Evolutionary conservation across 2,113 vertebrate species (phyloP).

Genomic region (Balaeniceps rex): DNA sequence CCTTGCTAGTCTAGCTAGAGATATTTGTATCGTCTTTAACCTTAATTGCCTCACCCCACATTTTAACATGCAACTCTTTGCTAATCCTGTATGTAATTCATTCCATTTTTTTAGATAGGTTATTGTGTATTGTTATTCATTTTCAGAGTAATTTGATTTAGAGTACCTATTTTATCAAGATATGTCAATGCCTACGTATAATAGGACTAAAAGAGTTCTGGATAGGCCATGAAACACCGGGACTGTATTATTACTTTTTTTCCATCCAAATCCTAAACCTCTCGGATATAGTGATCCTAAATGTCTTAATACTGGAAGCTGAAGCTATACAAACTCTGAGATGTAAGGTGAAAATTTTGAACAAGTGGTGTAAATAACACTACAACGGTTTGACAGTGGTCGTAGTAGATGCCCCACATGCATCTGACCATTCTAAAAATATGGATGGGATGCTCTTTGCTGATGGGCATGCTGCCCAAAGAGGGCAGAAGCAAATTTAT

Average conservation of each 20-base stretch:
- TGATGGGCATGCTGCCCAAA: neutral
- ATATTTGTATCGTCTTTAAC: neutral
- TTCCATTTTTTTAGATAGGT: neutral
- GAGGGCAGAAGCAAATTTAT: neutral
- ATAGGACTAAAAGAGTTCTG: neutral
- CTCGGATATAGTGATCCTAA: neutral
- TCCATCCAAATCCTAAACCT: neutral
- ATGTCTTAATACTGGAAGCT: neutral
- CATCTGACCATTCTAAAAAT: neutral
- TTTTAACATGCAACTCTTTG: neutral
- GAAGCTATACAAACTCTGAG: neutral
- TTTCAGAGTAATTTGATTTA: neutral
- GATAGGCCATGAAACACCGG: neutral
- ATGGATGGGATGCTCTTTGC: too few relatives aligned
- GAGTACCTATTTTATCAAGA: neutral
- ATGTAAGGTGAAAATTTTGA: neutral
- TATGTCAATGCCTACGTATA: neutral
- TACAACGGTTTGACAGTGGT: neutral
- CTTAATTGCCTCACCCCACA: neutral
- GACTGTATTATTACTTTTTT: neutral
- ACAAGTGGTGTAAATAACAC: neutral
- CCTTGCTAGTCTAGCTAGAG: neutral
- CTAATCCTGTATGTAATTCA: neutral
- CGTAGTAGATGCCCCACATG: neutral
- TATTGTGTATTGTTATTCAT: neutral